phyloP scores from a whole-genome alignment of 1,140 invertebrate species.

The Acromyrmex echinatior region DNA sequence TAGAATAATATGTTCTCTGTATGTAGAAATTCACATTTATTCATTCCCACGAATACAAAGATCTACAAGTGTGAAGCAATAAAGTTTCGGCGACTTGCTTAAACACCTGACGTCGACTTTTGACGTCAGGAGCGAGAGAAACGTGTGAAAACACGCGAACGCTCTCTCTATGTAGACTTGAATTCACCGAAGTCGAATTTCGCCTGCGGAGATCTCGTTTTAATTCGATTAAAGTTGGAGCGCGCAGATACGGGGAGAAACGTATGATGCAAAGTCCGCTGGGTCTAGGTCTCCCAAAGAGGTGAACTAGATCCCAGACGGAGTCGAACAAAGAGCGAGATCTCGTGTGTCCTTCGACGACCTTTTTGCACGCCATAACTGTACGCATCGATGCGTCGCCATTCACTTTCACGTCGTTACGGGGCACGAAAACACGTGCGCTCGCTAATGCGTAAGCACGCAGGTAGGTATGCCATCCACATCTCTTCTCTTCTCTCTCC shows the following conservation, averaged over 20 bases:
- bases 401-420: constrained; percentile 66
- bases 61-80: background rate
- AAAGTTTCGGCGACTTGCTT: background rate
- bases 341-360: constrained; percentile 56
- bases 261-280: background rate
- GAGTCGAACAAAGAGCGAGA: constrained; percentile 23
- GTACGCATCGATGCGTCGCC: constrained; percentile 37
- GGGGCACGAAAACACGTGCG: background rate
- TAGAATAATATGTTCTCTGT: too few species aligned
- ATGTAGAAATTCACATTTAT: background rate
- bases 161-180: background rate
- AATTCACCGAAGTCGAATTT: background rate
- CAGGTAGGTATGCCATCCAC: background rate
- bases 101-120: constrained; percentile 13
- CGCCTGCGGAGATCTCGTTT: background rate
- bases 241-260: background rate
- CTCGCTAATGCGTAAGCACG: constrained; percentile 37
- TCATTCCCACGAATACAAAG: background rate
- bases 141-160: background rate
- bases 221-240: background rate
- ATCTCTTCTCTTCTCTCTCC: background rate
- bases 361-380: constrained; percentile 33
- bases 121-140: background rate
- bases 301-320: background rate
- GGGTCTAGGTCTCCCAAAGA: constrained; percentile 31